A percentile compares a stretch with the other conserved stretches of the same genome.
Evolutionary conservation across 2,797 vertebrate genomes (phyloP).

Genomic region (Eutrigla gurnardus): DNA sequence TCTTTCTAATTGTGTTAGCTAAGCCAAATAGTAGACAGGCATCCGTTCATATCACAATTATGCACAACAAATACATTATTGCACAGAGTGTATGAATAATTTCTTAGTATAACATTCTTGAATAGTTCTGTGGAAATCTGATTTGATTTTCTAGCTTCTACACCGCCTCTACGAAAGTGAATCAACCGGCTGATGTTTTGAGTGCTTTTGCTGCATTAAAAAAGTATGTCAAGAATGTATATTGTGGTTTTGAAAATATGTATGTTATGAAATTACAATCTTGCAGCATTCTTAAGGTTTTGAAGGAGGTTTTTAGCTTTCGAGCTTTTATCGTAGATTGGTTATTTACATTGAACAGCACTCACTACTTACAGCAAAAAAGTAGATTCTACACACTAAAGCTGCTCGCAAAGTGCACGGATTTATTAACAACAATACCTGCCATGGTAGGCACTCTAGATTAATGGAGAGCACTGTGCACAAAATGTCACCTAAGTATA

Average conservation of each 20-base stretch:
- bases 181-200: slow-evolving; percentile 15
- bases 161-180: slow-evolving; percentile 19
- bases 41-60: slow-evolving; percentile 22
- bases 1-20: slow-evolving; percentile 40
- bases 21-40: slow-evolving; percentile 21
- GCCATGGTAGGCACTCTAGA: slow-evolving; percentile 33
- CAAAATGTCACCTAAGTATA: slow-evolving; percentile 50
- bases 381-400: slow-evolving; percentile 19
- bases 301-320: slow-evolving; percentile 22
- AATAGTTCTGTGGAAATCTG: slow-evolving; percentile 15
- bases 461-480: slow-evolving; percentile 49
- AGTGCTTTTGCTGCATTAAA: slow-evolving; percentile 16
- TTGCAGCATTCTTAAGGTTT: slow-evolving; percentile 2
- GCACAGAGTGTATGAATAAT: slow-evolving; percentile 22
- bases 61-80: slow-evolving; percentile 20
- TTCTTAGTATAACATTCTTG: slow-evolving; percentile 25
- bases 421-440: slow-evolving; percentile 50
- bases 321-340: slow-evolving; percentile 32
- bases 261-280: slow-evolving; percentile 6
- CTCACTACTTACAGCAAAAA: slow-evolving; percentile 27
- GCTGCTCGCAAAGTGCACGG: slow-evolving; percentile 33
- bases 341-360: slow-evolving; percentile 48
- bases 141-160: slow-evolving; percentile 33
- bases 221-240: slow-evolving; percentile 8
- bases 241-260: slow-evolving; percentile 5